Percentiles rank a stretch among this genome's conserved stretches.
These are phyloP conservation scores for Myripristis murdjan DNA, from an alignment of 2,797 vertebrate species.

Conservation along the genomic window DNA sequence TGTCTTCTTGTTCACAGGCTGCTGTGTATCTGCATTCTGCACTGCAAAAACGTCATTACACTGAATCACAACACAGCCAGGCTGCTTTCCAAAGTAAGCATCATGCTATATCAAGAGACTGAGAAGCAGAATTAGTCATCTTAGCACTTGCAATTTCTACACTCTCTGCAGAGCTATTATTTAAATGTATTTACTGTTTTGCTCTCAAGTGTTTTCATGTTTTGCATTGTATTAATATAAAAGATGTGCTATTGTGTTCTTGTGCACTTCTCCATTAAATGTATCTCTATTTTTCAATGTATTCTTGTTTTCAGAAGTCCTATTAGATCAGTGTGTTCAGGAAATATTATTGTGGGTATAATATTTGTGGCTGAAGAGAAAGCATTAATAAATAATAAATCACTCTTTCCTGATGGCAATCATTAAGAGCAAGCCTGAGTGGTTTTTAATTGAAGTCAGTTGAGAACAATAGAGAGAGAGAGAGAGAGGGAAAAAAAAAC, in stretches of 20 bases:
- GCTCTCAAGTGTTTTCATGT: not conserved
- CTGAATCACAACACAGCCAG: slow-evolving; percentile 6
- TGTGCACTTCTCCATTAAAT: slow-evolving; percentile 17
- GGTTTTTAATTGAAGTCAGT: slow-evolving; percentile 49
- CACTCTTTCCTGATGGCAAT: slow-evolving; percentile 43
- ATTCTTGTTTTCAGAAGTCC: slow-evolving; percentile 15
- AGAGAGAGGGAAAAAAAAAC: too few relatives aligned
- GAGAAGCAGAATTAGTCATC: slow-evolving; percentile 11
- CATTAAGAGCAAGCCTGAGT: slow-evolving; percentile 33
- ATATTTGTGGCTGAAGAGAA: slow-evolving; percentile 29
- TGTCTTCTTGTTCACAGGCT: slow-evolving; percentile 50
- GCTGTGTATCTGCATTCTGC: slow-evolving; percentile 44
- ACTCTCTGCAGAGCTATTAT: slow-evolving; percentile 13
- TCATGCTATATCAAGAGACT: slow-evolving; percentile 6
- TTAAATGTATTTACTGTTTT: slow-evolving; percentile 22
- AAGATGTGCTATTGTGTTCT: slow-evolving; percentile 1
- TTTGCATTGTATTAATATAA: not conserved
- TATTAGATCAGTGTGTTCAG: slow-evolving; percentile 12
- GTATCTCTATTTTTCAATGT: slow-evolving; percentile 9
- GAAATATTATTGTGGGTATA: slow-evolving; percentile 41
- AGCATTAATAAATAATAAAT: slow-evolving; percentile 58
- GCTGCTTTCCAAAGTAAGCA: slow-evolving; percentile 19
- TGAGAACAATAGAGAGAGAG: slow-evolving; percentile 29
- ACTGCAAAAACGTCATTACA: slow-evolving; percentile 49
- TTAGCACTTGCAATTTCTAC: not conserved